These are phyloP conservation scores for Lasiurus borealis DNA, from an alignment of 2,113 vertebrate genomes.

Conservation along the genomic window DNA sequence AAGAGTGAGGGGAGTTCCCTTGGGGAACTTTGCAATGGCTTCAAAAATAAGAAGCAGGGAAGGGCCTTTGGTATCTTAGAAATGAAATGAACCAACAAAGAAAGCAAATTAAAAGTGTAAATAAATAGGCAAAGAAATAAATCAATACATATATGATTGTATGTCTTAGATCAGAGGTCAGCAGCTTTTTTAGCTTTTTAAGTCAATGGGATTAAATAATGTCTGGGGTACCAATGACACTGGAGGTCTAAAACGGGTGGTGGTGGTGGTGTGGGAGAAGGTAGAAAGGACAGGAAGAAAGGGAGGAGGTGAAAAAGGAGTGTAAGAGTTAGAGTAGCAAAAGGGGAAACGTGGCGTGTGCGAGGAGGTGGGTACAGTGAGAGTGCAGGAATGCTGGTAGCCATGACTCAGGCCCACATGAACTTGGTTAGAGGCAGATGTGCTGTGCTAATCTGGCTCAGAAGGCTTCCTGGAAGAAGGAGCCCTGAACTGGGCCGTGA, in stretches of 20 bases:
- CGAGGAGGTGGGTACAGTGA: not conserved
- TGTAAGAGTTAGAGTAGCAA: not conserved
- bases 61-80: conserved; percentile 31
- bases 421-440: not conserved
- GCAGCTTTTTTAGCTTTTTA: not conserved
- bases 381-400: not conserved
- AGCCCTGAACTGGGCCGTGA: not conserved
- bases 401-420: accelerated
- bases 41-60: conserved; percentile 23
- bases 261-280: not conserved
- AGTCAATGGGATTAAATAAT: not conserved
- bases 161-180: no score
- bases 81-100: conserved; percentile 41
- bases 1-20: not conserved
- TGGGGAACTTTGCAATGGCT: not conserved
- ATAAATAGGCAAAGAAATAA: not conserved
- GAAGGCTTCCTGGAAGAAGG: not conserved
- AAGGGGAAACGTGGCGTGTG: not conserved
- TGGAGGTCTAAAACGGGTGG: not conserved
- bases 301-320: not conserved
- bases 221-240: no score
- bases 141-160: not conserved
- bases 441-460: no score
- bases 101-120: not conserved
- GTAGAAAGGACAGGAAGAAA: not conserved